Evolutionary conservation across 1,140 invertebrate species (phyloP).

Genomic region (Cherax destructor): DNA sequence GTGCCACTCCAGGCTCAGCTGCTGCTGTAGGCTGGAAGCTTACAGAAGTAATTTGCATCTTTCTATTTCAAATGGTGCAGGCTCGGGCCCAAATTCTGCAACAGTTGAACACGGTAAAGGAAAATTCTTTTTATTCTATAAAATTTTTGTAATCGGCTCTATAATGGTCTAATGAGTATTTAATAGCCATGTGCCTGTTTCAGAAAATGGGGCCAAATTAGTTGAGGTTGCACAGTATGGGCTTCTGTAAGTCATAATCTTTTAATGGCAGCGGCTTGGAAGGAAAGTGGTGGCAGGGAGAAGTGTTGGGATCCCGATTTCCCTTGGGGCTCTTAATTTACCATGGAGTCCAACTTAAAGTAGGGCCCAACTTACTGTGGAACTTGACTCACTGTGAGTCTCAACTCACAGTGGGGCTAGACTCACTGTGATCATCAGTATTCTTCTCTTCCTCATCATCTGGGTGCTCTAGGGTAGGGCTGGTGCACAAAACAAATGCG

Average conservation of each 20-base stretch:
- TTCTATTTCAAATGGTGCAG: conserved; percentile 22
- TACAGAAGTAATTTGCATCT: conserved; percentile 54
- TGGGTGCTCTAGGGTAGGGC: conserved; percentile 68
- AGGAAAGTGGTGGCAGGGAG: conserved; percentile 29
- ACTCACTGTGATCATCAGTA: conserved; percentile 63
- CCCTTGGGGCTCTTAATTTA: conserved; percentile 38
- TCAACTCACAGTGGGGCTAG: conserved; percentile 45
- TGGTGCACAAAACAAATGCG: conserved; percentile 69
- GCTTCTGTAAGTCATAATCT: conserved; percentile 63
- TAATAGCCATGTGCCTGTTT: conserved; percentile 3
- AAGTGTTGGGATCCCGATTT: conserved; percentile 30
- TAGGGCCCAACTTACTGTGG: not conserved
- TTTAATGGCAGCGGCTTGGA: conserved; percentile 53
- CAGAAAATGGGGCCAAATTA: conserved; percentile 2
- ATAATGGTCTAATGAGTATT: conserved; percentile 1
- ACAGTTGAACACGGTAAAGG: not conserved
- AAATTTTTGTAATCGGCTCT: conserved; percentile 1
- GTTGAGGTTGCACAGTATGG: conserved; percentile 11
- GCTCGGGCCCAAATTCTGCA: conserved; percentile 9
- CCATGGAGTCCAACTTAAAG: not conserved
- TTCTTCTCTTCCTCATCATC: conserved; percentile 64
- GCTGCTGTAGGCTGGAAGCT: conserved; percentile 67
- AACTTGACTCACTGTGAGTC: not conserved
- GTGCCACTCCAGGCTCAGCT: conserved; percentile 39
- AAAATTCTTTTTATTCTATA: not conserved